phyloP scores from a whole-genome alignment of 2,113 vertebrate genomes.

The Syngnathus scovelli region DNA sequence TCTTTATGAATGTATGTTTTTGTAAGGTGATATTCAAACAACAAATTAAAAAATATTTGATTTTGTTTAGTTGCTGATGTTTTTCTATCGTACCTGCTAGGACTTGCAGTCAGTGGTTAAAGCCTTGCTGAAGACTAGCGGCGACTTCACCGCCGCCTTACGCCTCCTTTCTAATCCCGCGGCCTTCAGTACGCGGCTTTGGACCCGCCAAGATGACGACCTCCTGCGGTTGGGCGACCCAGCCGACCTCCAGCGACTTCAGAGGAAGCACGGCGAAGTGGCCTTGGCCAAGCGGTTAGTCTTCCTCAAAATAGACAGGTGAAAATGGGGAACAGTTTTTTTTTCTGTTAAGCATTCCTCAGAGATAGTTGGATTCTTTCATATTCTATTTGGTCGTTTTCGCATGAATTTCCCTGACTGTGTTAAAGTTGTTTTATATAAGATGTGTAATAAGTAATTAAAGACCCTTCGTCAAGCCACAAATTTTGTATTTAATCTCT shows the following conservation, averaged over 20 bases:
- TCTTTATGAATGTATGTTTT: too few species aligned
- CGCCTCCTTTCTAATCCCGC: constrained; percentile 61
- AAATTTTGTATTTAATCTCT: not conserved
- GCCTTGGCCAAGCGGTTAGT: constrained; percentile 50
- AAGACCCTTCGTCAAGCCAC: not conserved
- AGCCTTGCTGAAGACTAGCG: constrained; percentile 82
- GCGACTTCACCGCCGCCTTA: constrained; percentile 73
- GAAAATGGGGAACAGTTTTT: not conserved
- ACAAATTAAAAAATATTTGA: too few species aligned
- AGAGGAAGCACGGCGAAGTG: constrained; percentile 58
- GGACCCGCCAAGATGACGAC: constrained; percentile 56
- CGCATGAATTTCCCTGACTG: not conserved
- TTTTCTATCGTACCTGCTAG: constrained; percentile 12
- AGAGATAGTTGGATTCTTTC: not conserved
- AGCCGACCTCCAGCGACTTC: constrained; percentile 29
- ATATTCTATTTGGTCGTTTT: not conserved
- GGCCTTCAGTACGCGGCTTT: constrained; percentile 25
- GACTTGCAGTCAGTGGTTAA: constrained; percentile 80
- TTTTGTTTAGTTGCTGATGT: not conserved
- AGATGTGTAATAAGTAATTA: not conserved
- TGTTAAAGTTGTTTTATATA: constrained; percentile 3
- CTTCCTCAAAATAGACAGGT: constrained; percentile 57
- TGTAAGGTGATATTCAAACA: too few species aligned
- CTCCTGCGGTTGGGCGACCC: constrained; percentile 48
- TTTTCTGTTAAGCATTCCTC: not conserved